Percentiles rank a stretch among this genome's conserved stretches.
Evolutionary conservation across 2,113 vertebrate genomes (phyloP).

Genomic region (Spermophilus dauricus): DNA sequence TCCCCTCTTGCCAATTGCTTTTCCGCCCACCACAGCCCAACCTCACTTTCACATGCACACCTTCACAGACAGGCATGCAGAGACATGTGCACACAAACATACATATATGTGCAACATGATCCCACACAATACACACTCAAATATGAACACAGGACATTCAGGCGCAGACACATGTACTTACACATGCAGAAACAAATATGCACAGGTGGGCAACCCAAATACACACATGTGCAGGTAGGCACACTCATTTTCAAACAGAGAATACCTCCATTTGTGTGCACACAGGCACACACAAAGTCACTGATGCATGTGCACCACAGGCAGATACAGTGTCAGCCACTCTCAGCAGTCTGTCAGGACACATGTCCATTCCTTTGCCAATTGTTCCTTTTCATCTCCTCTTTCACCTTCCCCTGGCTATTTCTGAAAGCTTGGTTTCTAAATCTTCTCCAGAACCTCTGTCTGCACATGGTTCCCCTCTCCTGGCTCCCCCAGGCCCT

Average conservation of each 20-base stretch:
- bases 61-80: too few species aligned
- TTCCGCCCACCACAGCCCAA: not conserved
- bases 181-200: not conserved
- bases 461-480: fast-evolving
- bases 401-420: not conserved
- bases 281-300: not conserved
- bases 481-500: not conserved
- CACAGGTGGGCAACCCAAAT: not conserved
- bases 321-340: not conserved
- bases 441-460: not conserved
- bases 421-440: not conserved
- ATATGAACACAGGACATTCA: not conserved
- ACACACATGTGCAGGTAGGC: not conserved
- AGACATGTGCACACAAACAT: not conserved
- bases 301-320: not conserved
- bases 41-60: not conserved
- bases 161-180: not conserved
- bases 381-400: not conserved
- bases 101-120: too few species aligned
- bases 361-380: not conserved
- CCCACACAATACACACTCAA: not conserved
- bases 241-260: not conserved
- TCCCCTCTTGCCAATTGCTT: too few species aligned
- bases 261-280: not conserved
- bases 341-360: not conserved